Evolutionary conservation across 2,888 invertebrate species (phyloP), one percentile per base, ranked within the genome.

Genomic region (Trissoscelio sp.): DNA sequence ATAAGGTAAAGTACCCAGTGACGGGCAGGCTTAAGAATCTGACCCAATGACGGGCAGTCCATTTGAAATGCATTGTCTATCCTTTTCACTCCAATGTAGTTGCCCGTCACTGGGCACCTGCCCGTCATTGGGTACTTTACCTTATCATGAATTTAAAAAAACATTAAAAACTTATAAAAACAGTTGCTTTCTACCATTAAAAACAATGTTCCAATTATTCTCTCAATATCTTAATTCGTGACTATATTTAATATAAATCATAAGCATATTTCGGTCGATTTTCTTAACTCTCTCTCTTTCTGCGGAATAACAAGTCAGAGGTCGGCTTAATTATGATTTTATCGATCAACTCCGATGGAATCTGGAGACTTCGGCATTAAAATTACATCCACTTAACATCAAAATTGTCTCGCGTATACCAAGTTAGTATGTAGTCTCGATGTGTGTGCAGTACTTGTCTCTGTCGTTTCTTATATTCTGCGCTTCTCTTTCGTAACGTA

Each of bases 401-500:
- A 58, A 51, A 70, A 78, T 31, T 70, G 48, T 58, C 62, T 72
- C 66, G 46, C 57, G 31, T n/a, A n/a, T n/a, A n/a, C n/a, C n/a
- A n/a, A n/a, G n/a, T n/a, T n/a, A n/a, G n/a, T n/a, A n/a, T n/a
- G 46, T 11, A n/a, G 5, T n/a, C 39, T 6, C 37, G 51, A 18
- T 34, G 48, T 11, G 22, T 18, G 14, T 16, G n/a, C 42, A 44
- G 44, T 60, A 39, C 55, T 55, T 55, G 44, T 22, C 53, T 37
- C 42, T 28, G 18, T 75, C 67, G 37, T 46, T 51, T 64, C 67
- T 67, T 60, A 31, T 60, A 51, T 53, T 28, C 28, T 57, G 37
- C 44, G 31, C 14, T 9, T 67, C 66, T 58, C 73, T 70, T 79
- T 79, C 79, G 75, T 24, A 53, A 48, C 72, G 72, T 53, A 60